phyloP scores from a whole-genome alignment of 1,140 invertebrate genomes.

The Planococcus citri region DNA sequence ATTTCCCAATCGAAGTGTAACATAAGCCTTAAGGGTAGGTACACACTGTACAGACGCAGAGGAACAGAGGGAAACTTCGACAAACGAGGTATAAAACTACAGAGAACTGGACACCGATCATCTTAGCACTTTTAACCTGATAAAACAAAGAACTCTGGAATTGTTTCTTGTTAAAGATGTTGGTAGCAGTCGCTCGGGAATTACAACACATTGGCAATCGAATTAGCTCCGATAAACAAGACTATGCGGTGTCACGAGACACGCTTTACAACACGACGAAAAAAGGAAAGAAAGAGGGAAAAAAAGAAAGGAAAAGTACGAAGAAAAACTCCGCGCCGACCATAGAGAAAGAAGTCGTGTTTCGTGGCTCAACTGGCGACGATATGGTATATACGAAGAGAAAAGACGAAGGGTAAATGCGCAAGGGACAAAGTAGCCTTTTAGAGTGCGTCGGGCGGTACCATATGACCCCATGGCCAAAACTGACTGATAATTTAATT shows the following conservation, averaged over 20 bases:
- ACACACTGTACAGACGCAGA: no score
- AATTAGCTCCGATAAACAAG: constrained; percentile 9
- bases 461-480: constrained; percentile 8
- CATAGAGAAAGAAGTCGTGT: no score
- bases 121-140: not conserved
- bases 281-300: not conserved
- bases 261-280: not conserved
- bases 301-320: no score
- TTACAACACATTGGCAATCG: constrained; percentile 15
- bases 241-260: not conserved
- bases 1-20: no score
- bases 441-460: not conserved
- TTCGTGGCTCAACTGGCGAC: no score
- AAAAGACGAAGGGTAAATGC: not conserved
- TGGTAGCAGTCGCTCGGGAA: not conserved
- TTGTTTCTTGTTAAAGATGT: constrained; percentile 11
- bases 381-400: not conserved
- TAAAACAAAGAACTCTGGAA: constrained; percentile 5
- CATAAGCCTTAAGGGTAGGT: no score
- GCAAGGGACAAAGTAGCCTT: constrained; percentile 14
- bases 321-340: no score
- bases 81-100: no score
- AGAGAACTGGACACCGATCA: constrained; percentile 1
- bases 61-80: no score
- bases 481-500: constrained; percentile 19